Evolutionary conservation across 2,888 invertebrate species (phyloP), one percentile per base, ranked within the genome.

Genomic region (Odontocolon sp.): DNA sequence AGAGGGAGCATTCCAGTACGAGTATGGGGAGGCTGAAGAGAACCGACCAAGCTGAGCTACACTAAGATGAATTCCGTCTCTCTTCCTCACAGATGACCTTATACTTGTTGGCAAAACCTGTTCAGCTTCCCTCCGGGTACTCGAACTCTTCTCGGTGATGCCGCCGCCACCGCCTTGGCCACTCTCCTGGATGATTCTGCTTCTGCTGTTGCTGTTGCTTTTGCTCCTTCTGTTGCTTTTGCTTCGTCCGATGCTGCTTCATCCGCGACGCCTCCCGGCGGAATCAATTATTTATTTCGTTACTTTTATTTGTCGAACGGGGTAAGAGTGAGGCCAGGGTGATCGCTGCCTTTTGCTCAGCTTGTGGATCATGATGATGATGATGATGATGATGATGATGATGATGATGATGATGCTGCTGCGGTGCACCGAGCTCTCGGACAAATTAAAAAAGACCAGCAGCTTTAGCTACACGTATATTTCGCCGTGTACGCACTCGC

Each of bases 201-300:
- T 36, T 64, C 64, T 79, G 40, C 61, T 64, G 33, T 61, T 16
- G 16, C 56, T 31, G 47, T 11, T 40, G 52, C 33, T 54, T 36
- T 40, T 45, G 14, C 52, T 28, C 33, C 56, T 47, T 56, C 38
- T 63, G 28, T 31, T 59, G 70, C 50, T 52, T 14, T 50, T 31
- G 67, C 40, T 57, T 9, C 59, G 57, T 6, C 80, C 72, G 82
- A 78, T 82, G 76, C 79, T 77, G 73, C 81, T 52, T 80, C 82
- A 70, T 74, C 78, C 81, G 82, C 86, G 83, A 86, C 82, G 87
- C 87, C 85, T 84, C 85, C 84, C 84, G 86, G 88, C 87, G 78
- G 86, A 89, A 89, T 90, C 90, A 90, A 90, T 90, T 90, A 90
- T 89, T 89, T 89, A 88, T 88, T 89, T 89, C 86, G 84, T 88